Evolutionary conservation across 2,113 vertebrate genomes (phyloP), one percentile per base, ranked within the genome.

Genomic region (Amblyornis subalaris): DNA sequence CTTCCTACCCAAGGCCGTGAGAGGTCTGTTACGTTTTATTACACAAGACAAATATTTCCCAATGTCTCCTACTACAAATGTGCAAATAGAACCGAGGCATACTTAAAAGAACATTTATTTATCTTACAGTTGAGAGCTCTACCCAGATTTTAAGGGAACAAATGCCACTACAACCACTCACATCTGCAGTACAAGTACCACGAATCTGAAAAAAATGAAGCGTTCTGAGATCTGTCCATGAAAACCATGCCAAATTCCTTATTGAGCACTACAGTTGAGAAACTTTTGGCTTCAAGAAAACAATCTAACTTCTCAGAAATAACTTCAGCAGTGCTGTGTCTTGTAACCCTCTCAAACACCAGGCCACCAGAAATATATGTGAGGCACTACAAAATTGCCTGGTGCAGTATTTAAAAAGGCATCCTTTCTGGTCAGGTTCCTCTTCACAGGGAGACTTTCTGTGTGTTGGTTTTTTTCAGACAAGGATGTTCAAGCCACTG

Each of bases 401-500:
- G 21, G 29, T 65, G 17, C 7, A 53, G 11, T 83, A 64, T 36
- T 78, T 57, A 69, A 55, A 22, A 93, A 50, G n/a, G n/a, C 33
- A 74, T 58, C n/a, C 28, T 65, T 80, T 54, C 45, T 48, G 4
- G 28, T 23, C 64, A 89, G 7, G 16, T 70, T 61, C 33, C 64
- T 88, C 67, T 51, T 71, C 55, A 54, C 18, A 64, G 21, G 16
- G n/a, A 88, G 29, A 33, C 8, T 45, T 65, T 81, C 38, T 74
- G 15, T 33, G 40, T 40, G 21, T 58, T 72, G 7, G 14, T 42
- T 26, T 54, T 73, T 79, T 71, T 8, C 36, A 45, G n/a, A 77
- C 29, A 54, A 73, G 33, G n/a, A 67, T 50, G 29, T 90, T 90
- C 54, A 76, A 89, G 88, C 38, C 42, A 58, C 60, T 66, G 87